phyloP scores from a whole-genome alignment of 2,888 invertebrate species.

The Sesia apiformis region DNA sequence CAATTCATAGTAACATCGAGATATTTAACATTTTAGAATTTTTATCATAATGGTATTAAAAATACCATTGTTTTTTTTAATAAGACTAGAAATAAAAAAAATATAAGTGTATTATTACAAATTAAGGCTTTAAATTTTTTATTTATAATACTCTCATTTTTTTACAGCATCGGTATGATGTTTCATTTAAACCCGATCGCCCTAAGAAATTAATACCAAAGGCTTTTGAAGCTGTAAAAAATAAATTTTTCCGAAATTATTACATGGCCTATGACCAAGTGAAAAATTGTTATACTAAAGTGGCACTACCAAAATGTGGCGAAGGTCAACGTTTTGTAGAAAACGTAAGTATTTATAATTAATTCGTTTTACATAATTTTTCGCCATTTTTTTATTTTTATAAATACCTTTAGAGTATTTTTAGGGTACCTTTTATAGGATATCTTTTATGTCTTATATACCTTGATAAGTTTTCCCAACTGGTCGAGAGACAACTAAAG shows the following conservation, averaged over 20 bases:
- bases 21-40: too few species aligned
- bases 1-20: too few species aligned
- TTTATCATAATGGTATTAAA: too few species aligned
- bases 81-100: too few species aligned
- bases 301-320: constrained; percentile 47
- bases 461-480: too few species aligned
- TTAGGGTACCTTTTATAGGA: too few species aligned
- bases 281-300: constrained; percentile 77
- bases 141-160: constrained; percentile 17
- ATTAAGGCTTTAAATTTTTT: neutral
- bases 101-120: neutral
- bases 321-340: constrained; percentile 22
- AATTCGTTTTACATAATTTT: neutral
- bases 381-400: neutral
- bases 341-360: constrained; percentile 26
- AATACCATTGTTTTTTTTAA: too few species aligned
- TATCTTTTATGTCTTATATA: too few species aligned
- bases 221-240: constrained; percentile 53
- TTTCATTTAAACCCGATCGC: constrained; percentile 78
- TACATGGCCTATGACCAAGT: constrained; percentile 83
- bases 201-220: constrained; percentile 77
- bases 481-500: too few species aligned
- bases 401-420: neutral
- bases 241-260: constrained; percentile 40
- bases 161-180: constrained; percentile 86